Conservation (phyloP, 1,140 invertebrate genomes). For the Leptinotarsa defecta region DNA sequence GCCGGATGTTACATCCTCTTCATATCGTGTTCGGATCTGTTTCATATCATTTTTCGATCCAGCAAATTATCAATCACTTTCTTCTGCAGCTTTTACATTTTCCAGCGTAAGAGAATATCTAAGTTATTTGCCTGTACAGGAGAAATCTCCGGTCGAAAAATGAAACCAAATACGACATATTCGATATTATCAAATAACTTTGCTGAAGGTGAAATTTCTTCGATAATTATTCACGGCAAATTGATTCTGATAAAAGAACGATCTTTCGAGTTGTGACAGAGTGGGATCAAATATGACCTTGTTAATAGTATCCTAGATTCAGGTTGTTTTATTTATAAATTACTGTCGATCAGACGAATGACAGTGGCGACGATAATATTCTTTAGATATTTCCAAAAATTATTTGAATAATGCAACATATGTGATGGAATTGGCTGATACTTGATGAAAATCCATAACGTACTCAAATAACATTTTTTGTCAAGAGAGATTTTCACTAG, state of each 20-base stretch:
- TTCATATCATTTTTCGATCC: not conserved
- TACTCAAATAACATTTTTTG: too few species aligned
- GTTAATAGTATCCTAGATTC: not conserved
- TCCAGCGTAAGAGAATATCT: not conserved
- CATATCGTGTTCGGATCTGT: not conserved
- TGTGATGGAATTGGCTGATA: too few species aligned
- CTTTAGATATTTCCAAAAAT: not conserved
- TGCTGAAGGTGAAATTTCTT: slow-evolving; percentile 17
- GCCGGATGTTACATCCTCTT: not conserved
- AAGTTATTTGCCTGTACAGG: not conserved
- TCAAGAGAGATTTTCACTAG: too few species aligned
- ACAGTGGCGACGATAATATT: not conserved
- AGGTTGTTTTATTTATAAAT: not conserved
- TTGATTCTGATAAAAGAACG: slow-evolving; percentile 13
- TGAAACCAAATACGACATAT: not conserved
- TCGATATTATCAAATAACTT: slow-evolving; percentile 16
- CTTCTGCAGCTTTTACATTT: not conserved
- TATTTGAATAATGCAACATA: too few species aligned
- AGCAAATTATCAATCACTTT: not conserved
- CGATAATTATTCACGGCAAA: slow-evolving; percentile 13
- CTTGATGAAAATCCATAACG: too few species aligned
- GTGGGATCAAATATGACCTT: not conserved
- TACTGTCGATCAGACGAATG: not conserved
- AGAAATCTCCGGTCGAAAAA: slow-evolving; percentile 9
- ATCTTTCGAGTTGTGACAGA: not conserved